These are phyloP conservation scores for Microcebus ravelobensis DNA, from an alignment of 2,113 vertebrate genomes.

Conservation along the genomic window DNA sequence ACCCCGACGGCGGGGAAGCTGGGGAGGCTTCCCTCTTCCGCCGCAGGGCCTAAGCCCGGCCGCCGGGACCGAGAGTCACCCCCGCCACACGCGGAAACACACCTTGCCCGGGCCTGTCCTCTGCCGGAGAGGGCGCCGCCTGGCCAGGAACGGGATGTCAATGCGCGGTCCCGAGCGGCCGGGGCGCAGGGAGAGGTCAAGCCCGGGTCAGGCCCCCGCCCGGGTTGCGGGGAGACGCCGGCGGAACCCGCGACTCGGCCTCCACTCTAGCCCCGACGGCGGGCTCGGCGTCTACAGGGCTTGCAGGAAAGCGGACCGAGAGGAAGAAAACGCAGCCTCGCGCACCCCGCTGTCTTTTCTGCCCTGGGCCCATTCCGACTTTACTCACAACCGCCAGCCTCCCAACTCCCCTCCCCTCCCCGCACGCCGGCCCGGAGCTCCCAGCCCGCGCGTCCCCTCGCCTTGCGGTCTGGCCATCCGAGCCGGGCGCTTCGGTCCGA, in stretches of 20 bases:
- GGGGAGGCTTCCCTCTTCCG: not conserved
- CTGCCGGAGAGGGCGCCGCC: not conserved
- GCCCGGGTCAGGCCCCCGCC: not conserved
- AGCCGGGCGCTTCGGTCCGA: not conserved
- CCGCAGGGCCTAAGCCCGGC: not conserved
- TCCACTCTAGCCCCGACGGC: not conserved
- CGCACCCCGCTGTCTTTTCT: not conserved
- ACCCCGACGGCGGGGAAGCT: not conserved
- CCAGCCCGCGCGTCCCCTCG: not conserved
- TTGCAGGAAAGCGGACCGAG: not conserved
- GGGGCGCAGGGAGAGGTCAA: not conserved
- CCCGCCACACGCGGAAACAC: not conserved
- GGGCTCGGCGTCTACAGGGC: not conserved
- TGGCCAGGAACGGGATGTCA: accelerated
- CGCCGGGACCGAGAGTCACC: not conserved
- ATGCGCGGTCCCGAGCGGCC: not conserved
- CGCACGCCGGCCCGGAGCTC: not conserved
- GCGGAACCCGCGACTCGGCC: not conserved
- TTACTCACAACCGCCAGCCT: not conserved
- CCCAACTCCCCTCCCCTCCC: not conserved
- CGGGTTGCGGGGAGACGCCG: too few relatives aligned
- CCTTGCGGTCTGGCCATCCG: not conserved
- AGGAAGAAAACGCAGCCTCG: not conserved
- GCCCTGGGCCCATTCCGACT: not conserved
- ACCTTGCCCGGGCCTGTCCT: not conserved